Base-by-base conservation (phyloP, 2,113 vertebrate species). In the Boleophthalmus pectinirostris region DNA sequence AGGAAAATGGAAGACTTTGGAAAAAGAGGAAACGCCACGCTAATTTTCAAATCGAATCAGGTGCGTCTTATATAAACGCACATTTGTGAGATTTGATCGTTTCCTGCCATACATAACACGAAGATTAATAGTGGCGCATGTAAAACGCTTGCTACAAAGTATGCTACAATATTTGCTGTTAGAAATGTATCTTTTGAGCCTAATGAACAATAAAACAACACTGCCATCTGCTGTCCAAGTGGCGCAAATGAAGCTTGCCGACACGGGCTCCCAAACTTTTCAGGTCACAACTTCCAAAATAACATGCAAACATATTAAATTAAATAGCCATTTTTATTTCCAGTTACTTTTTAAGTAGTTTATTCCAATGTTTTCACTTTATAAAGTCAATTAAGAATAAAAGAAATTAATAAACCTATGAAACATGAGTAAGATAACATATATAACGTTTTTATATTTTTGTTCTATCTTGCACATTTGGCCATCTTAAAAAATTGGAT, bases 31-130 rank as follows among this genome's bases (percentile, higher is more conserved):
- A 38, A 35, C 47, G 12, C 67, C 4, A 25, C n/a, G n/a, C 73
- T 87, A 87, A 91, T 91, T 87, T 46, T 54, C 72, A 82, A 88
- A 66, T 25, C 79, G 65, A 35, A 68, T 56, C 89, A 89, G 87
- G 75, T 86, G 81, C 54, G 79, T 64, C 24, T 75, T 29, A 68
- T 29, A 69, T 21, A 68, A 61, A 25, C 57, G 45, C n/a, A n/a
- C n/a, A n/a, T 0, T 43, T n/a, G 14, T 10, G 9, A 29, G 58
- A 29, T 58, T 25, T 23, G 3, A 25, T 14, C 15, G 7, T 60
- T 60, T 2, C 1, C 5, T 5, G 18, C n/a, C 8, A n/a, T n/a
- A n/a, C 5, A 53, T n/a, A 53, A n/a, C n/a, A n/a, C 29, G 29
- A 29, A 4, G 10, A 2, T 53, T 1, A 54, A 10, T 2, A 11